Conservation (phyloP, 2,888 invertebrate genomes). For the Himalopsyche tibetana region DNA sequence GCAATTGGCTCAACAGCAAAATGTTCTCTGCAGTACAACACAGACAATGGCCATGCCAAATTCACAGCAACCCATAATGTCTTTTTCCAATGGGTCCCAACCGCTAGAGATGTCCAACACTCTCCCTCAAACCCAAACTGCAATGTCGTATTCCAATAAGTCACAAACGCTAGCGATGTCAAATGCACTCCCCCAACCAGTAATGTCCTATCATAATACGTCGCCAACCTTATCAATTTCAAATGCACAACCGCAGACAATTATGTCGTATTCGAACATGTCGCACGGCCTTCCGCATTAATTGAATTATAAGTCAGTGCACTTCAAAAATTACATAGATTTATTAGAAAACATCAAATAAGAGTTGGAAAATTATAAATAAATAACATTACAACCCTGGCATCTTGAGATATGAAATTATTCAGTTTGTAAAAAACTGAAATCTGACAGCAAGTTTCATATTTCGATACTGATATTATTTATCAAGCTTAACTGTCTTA, state of each 20-base stretch:
- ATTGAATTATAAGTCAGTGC: not conserved
- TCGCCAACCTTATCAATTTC: slow-evolving; percentile 1
- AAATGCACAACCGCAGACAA: slow-evolving; percentile 12
- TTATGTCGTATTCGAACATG: slow-evolving; percentile 4
- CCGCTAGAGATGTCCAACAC: slow-evolving; percentile 14
- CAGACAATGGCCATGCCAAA: slow-evolving; percentile 75
- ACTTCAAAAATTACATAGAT: too few species aligned
- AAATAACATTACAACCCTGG: too few species aligned
- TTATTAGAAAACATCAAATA: too few species aligned
- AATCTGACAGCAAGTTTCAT: too few species aligned
- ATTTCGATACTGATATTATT: too few species aligned
- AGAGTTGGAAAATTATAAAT: too few species aligned
- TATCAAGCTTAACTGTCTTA: not conserved
- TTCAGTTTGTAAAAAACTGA: too few species aligned
- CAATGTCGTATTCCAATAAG: not conserved
- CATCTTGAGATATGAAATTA: too few species aligned
- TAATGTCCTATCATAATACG: slow-evolving; percentile 4
- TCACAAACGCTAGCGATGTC: slow-evolving; percentile 30
- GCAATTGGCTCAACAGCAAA: slow-evolving; percentile 69
- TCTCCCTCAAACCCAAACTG: slow-evolving; percentile 12
- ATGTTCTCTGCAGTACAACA: slow-evolving; percentile 75
- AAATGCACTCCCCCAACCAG: not conserved
- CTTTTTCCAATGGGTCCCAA: slow-evolving; percentile 76
- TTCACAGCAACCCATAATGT: slow-evolving; percentile 74
- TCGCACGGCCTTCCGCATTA: not conserved